Conservation (phyloP, 2,113 vertebrate genomes). For the Delphinapterus leucas region DNA sequence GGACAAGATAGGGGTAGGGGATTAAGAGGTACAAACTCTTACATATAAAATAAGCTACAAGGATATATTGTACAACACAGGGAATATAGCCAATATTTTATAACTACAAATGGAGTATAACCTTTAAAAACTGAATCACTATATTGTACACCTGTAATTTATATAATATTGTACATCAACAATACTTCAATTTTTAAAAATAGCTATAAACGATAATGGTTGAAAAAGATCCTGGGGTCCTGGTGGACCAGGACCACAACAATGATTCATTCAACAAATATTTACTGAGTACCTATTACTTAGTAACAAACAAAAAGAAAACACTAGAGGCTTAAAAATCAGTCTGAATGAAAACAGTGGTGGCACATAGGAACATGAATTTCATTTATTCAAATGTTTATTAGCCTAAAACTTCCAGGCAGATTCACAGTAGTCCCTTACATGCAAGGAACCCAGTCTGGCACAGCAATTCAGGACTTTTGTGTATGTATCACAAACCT, state of each 20-base stretch:
- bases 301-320: not conserved
- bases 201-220: fast-evolving
- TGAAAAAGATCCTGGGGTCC: not conserved
- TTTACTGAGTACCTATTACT: not conserved
- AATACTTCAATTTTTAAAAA: not conserved
- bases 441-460: not conserved
- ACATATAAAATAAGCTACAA: not conserved
- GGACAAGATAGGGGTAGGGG: not conserved
- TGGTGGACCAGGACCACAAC: not conserved
- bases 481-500: not conserved
- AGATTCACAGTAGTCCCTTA: not conserved
- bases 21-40: not conserved
- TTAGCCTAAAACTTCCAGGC: not conserved
- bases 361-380: fast-evolving
- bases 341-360: not conserved
- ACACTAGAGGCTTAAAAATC: not conserved
- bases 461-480: fast-evolving
- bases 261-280: not conserved
- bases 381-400: not conserved
- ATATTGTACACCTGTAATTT: not conserved
- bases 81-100: not conserved
- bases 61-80: not conserved
- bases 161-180: not conserved
- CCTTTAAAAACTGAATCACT: not conserved
- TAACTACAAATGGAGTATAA: not conserved